Base-by-base conservation (phyloP, 2,888 invertebrate species). In the Cephus sareptanus region DNA sequence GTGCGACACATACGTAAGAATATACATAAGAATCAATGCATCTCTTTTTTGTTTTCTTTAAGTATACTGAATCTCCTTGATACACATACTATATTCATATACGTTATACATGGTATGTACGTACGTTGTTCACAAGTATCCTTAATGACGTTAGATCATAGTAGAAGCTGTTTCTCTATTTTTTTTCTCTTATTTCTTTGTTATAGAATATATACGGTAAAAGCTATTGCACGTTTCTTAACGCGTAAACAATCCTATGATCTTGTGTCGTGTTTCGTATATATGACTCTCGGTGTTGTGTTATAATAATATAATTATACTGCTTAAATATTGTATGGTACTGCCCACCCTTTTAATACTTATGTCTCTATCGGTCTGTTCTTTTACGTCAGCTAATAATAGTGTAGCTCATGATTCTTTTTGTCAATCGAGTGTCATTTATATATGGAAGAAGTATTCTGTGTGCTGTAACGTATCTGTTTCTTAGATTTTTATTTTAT, bases 1-100 rank as follows among this genome's bases (percentile, higher is more conserved):
- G 74, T 35, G 74, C 74, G 74, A 35, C 74, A 74, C 35, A 37
- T 74, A 74, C 34, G 74, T 74, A 35, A 74, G 74, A 74, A 74
- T 35, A 74, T 74, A 35, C 74, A 74, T 35, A 13, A 74, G 13
- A 33, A 6, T 33, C 15, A n/a, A 23, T 74, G 35, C 11, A 74
- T 74, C 31, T 71, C 2, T 15, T 30, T 56, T 40, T 15, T 35
- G 12, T 40, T 40, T 40, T 15, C 56, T 56, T 56, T 23, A 56
- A 56, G 23, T 23, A 56, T 56, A 56, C 56, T 56, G 56, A 2
- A 56, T 56, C 23, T 56, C 56, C 56, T 56, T 23, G 23, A 56
- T 56, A 56, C 23, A 56, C 9, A 15, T 40, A 40, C 40, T 40
- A 40, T 40, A 40, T 40, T 15, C 40, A 40, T 15, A 40, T 40